Percentiles rank a stretch among this genome's conserved stretches.
Conservation (phyloP, 2,113 vertebrate species). For the Dasyurus viverrinus region DNA sequence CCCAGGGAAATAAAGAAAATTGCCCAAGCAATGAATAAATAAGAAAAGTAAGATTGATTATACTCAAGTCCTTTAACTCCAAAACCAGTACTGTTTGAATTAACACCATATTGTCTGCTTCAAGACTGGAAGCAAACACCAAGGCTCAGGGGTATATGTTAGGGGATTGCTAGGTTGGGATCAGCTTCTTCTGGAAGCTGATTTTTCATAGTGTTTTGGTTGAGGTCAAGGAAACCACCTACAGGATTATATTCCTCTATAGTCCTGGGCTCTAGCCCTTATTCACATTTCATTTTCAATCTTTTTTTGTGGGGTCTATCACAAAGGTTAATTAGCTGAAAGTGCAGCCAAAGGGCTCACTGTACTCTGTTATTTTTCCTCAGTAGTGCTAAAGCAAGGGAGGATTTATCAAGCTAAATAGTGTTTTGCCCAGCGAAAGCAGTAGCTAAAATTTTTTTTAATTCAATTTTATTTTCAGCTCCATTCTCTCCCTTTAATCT, state of each 20-base stretch:
- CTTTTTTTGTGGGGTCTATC: neutral
- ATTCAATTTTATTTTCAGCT: neutral
- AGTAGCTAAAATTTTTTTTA: neutral
- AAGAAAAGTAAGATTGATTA: neutral
- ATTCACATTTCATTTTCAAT: neutral
- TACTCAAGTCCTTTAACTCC: neutral
- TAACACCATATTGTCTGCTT: neutral
- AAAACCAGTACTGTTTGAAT: neutral
- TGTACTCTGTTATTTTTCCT: neutral
- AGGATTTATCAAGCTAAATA: neutral
- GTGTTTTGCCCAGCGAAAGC: neutral
- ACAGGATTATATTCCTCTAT: neutral
- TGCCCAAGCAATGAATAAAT: neutral
- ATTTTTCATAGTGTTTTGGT: neutral
- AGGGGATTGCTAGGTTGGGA: neutral
- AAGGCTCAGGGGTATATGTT: neutral
- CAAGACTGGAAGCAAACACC: neutral
- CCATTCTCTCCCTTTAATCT: neutral
- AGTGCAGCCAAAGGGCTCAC: neutral
- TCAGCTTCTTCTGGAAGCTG: neutral
- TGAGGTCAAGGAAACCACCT: neutral
- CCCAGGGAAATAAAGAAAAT: neutral
- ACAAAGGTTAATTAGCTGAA: neutral
- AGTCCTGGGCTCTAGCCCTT: neutral
- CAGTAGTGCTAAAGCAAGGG: too few relatives aligned